phyloP scores from a whole-genome alignment of 2,113 vertebrate species.

The Nothoprocta pentlandii region DNA sequence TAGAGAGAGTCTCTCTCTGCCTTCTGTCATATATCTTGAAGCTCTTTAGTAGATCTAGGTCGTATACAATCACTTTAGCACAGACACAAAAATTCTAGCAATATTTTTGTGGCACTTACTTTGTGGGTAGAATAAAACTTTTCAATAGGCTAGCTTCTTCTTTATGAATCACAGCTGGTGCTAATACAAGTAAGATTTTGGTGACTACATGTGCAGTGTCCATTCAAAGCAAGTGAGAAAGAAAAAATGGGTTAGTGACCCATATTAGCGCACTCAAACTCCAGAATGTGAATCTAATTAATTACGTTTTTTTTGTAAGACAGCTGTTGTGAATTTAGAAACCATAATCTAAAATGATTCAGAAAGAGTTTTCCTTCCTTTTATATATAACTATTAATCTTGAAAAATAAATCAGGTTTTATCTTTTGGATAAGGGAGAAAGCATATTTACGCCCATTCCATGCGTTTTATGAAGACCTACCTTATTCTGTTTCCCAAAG shows the following conservation, averaged over 20 bases:
- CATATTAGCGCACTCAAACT: neutral
- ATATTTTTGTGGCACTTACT: neutral
- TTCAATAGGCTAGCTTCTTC: neutral
- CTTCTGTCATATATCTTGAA: neutral
- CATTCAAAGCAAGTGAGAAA: neutral
- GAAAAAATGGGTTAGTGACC: neutral
- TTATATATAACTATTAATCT: neutral
- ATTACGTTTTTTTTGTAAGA: neutral
- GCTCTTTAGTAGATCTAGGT: neutral
- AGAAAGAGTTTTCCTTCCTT: neutral
- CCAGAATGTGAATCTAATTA: accelerated
- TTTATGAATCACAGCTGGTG: neutral
- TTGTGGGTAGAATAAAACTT: neutral
- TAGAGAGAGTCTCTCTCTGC: neutral
- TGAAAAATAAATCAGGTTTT: neutral
- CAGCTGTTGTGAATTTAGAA: neutral
- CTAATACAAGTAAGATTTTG: neutral
- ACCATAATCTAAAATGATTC: neutral
- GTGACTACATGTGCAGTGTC: neutral
- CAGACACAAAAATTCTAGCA: neutral
- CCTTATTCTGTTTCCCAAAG: neutral
- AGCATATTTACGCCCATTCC: accelerated
- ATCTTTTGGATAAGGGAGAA: neutral
- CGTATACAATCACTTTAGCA: neutral
- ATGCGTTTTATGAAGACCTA: neutral